Base-by-base conservation (phyloP, 2,113 vertebrate genomes). In the Hemiprocne comata region DNA sequence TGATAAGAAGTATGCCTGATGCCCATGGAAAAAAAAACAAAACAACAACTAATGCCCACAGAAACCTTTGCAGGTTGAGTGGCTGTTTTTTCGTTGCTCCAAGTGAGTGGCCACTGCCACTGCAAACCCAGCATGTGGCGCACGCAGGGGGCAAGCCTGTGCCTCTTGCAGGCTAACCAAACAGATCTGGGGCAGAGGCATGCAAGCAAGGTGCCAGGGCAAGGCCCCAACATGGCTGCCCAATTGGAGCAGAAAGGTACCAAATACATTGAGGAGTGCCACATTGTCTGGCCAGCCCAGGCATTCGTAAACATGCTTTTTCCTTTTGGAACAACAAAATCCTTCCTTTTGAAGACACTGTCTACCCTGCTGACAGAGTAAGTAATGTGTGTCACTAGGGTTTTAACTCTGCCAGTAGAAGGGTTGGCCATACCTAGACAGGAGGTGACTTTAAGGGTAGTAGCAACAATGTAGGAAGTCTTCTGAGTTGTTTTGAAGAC, bases 191-290 rank as follows among this genome's bases (percentile, higher is more conserved):
- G 62, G 7, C 64, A 79, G 50, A 25, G n/a, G 18, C 2, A 0
- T 13, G 44, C 0, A 0, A 78, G 26, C 18, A 53, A n/a, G 18
- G 17, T 44, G 40, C 23, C 7, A 17, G 20, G 23, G 42, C 31
- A 88, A 65, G 40, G 24, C 36, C 19, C 10, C 0, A 0, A 3
- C 17, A 10, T 0, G 0, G 11, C 29, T 91, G 69, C 28, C 34
- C 50, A 5, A 44, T 51, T 33, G 38, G 51, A 50, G 60, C 80
- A 66, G 29, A n/a, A 33, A 57, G 28, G n/a, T 69, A 66, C 40
- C 46, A 70, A 38, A 34, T 40, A 23, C 51, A 50, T 25, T 34
- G 46, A 65, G 10, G 13, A 15, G 2, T 82, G 24, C 24, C 9
- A 5, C 66, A 7, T 38, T 46, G 7, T 71, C 73, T 58, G 74